Evolutionary conservation across 1,140 invertebrate genomes (phyloP).

Genomic region (Fopius arisanus): DNA sequence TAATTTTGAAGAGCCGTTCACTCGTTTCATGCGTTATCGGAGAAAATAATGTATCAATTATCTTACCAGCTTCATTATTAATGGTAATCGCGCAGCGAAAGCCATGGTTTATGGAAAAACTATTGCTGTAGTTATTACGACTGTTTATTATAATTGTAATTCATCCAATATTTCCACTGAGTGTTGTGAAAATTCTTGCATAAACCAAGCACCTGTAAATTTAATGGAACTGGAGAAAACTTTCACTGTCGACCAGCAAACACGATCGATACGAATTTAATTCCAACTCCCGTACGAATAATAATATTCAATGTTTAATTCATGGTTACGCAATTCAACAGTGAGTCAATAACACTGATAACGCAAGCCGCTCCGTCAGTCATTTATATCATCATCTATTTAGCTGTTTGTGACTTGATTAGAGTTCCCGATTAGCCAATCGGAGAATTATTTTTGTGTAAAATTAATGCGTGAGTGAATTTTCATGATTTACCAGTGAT

Average conservation of each 20-base stretch:
- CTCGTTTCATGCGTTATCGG: not conserved
- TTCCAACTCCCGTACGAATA: not conserved
- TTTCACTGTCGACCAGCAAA: slow-evolving; percentile 13
- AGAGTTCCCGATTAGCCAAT: not conserved
- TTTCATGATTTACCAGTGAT: too few species aligned
- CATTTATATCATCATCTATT: not conserved
- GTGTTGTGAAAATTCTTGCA: not conserved
- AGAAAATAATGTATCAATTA: not conserved
- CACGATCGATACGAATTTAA: not conserved
- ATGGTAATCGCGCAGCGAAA: not conserved
- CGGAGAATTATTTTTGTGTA: too few species aligned
- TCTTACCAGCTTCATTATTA: not conserved
- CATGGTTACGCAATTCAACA: slow-evolving; percentile 12
- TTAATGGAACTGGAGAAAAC: not conserved
- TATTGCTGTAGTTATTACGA: not conserved
- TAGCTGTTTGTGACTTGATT: not conserved
- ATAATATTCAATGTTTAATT: slow-evolving; percentile 24
- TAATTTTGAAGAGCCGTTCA: not conserved
- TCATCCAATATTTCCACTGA: not conserved
- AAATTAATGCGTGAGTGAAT: too few species aligned
- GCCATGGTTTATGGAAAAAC: not conserved
- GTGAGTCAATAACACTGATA: slow-evolving; percentile 35
- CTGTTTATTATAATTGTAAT: not conserved
- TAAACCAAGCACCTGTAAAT: not conserved
- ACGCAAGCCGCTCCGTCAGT: not conserved